Evolutionary conservation across 2,797 vertebrate genomes (phyloP), one percentile per base, ranked within the genome.

Genomic region (Smutsia temminckii): DNA sequence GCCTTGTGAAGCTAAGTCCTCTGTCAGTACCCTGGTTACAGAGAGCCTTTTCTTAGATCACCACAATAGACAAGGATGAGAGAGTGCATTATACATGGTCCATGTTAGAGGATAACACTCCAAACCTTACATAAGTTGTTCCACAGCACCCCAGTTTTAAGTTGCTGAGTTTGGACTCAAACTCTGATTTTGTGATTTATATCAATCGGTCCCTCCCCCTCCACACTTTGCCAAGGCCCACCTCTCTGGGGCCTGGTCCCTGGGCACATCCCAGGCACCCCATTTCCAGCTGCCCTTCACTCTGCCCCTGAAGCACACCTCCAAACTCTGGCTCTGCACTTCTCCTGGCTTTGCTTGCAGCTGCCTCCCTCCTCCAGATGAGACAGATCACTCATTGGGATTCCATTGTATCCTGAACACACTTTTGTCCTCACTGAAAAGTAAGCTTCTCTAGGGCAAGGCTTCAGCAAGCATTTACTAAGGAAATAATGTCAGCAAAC

Each of bases 141-240:
- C 7, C 6, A 17, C 53, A n/a, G 32, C 20, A 77, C 6, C 3
- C n/a, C 42, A 21, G 46, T 42, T 79, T 87, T 63, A 72, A 34
- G 27, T 37, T 85, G 34, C n/a, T 46, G 37, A 86, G 53, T 78
- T 69, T 55, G n/a, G 34, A 74, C 29, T 79, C 61, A 72, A 59
- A n/a, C 12, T 0, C 3, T 4, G 49, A 32, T 40, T 64, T n/a
- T 46, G 80, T 42, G 9, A 55, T 49, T 53, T 66, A 66, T 91
- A 64, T 23, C n/a, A 25, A 2, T 21, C 59, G 8, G 0, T 16
- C 25, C 16, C 37, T 40, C 2, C 2, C 66, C 10, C 0, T 13
- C 14, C 1, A 1, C 20, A 9, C 37, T 46, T 75, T 6, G 10
- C 27, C 11, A 20, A 55, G 51, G 63, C 12, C 69, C 18, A 21